Percentiles rank a stretch among this genome's conserved stretches.
These are phyloP conservation scores for Pelvicachromis taeniatus DNA, from an alignment of 2,113 vertebrate species.

Conservation along the genomic window DNA sequence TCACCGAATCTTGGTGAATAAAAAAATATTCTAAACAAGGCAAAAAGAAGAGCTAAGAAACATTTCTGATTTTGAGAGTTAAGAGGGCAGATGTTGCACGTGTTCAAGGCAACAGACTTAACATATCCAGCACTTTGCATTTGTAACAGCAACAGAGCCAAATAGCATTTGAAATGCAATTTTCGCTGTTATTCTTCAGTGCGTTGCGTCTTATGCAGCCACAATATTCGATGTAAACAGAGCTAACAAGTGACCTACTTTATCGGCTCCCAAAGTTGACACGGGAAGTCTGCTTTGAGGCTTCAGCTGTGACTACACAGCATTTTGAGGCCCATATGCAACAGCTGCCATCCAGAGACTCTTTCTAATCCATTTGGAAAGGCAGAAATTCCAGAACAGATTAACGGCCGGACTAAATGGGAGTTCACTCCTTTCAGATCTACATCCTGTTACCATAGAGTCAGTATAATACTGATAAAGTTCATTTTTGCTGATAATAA, in stretches of 20 bases:
- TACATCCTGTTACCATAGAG: constrained; percentile 46
- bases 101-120: constrained; percentile 9
- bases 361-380: constrained; percentile 44
- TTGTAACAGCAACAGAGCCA: constrained; percentile 9
- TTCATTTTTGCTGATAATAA: constrained; percentile 71
- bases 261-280: not conserved
- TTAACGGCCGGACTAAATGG: constrained; percentile 39
- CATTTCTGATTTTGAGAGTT: constrained; percentile 17
- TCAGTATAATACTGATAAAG: constrained; percentile 83
- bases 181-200: not conserved
- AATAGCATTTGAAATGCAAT: not conserved
- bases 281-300: constrained; percentile 12
- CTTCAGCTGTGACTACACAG: not conserved
- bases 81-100: constrained; percentile 55
- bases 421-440: constrained; percentile 51
- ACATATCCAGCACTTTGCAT: not conserved
- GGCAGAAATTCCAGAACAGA: constrained; percentile 70
- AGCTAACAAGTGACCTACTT: not conserved
- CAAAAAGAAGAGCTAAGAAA: constrained; percentile 24
- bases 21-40: constrained; percentile 35
- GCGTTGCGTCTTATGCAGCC: constrained; percentile 13
- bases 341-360: constrained; percentile 57
- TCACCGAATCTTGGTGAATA: constrained; percentile 37
- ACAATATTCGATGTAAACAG: not conserved
- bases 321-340: constrained; percentile 17